These are phyloP conservation scores for Mionectes olivaceus DNA, from an alignment of 2,797 vertebrate species.

Conservation along the genomic window DNA sequence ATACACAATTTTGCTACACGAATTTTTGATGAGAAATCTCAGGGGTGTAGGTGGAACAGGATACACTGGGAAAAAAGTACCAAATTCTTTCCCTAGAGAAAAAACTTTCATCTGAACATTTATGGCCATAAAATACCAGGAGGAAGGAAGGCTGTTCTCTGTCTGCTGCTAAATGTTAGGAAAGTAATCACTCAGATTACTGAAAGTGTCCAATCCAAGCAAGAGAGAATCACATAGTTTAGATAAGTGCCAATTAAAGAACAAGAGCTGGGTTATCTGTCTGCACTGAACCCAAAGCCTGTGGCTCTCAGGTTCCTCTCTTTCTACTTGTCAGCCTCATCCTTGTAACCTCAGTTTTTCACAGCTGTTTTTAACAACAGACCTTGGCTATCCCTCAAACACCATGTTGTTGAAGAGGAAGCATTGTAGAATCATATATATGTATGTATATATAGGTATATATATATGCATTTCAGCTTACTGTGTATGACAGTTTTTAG, in stretches of 20 bases:
- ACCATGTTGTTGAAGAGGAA: background rate
- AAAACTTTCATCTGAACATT: background rate
- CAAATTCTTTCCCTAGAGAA: background rate
- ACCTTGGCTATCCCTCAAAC: background rate
- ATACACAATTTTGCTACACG: background rate
- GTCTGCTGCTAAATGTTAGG: background rate
- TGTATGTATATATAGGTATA: rapidly evolving
- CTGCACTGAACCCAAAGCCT: background rate
- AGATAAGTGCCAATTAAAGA: background rate
- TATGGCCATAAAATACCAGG: background rate
- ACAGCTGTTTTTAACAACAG: background rate
- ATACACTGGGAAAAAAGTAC: background rate
- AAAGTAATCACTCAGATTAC: background rate
- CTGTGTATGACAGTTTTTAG: background rate
- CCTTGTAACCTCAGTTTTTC: background rate
- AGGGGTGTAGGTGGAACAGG: background rate
- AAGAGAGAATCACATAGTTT: background rate
- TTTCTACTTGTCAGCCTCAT: background rate
- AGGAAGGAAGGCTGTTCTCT: background rate
- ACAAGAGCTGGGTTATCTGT: background rate
- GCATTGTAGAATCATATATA: background rate
- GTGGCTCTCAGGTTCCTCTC: background rate
- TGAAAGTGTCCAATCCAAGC: background rate
- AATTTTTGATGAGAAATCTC: background rate
- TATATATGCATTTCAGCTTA: background rate